Evolutionary conservation across 2,797 vertebrate genomes (phyloP).

Genomic region (Otolemur crassicaudatus): DNA sequence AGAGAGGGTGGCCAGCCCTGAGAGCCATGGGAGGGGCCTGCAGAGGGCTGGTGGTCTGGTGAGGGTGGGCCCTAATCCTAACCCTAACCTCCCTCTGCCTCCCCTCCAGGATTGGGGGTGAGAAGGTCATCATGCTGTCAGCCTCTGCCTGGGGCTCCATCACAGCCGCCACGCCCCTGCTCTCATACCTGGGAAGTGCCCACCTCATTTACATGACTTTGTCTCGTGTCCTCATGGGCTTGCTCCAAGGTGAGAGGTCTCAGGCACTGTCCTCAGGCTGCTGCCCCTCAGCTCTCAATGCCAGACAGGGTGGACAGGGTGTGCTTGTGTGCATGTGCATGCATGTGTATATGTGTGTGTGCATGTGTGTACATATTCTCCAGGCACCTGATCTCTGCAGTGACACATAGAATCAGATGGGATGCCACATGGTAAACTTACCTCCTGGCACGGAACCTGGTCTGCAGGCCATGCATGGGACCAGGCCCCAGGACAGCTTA

Average conservation of each 20-base stretch:
- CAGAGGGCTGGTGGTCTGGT: background rate
- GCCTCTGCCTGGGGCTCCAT: conserved; percentile 95
- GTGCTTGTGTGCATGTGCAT: fast-evolving
- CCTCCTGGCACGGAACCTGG: too few species aligned
- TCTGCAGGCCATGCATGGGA: background rate
- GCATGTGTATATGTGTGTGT: background rate
- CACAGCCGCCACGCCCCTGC: conserved; percentile 93
- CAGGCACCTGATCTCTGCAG: background rate
- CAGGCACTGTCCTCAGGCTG: background rate
- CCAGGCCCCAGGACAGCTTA: too few species aligned
- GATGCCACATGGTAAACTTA: too few species aligned
- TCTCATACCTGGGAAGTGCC: conserved; percentile 91
- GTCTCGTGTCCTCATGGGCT: conserved; percentile 94
- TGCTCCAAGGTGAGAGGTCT: conserved; percentile 94
- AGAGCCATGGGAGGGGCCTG: background rate
- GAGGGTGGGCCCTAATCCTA: background rate
- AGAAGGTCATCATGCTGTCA: conserved; percentile 95
- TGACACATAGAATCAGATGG: background rate
- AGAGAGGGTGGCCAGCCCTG: background rate
- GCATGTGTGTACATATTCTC: background rate
- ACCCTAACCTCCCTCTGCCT: background rate
- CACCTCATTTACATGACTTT: conserved; percentile 94
- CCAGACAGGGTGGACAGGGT: background rate
- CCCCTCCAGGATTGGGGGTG: conserved; percentile 94
- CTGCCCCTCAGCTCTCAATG: background rate